Base-by-base conservation (phyloP, 2,888 invertebrate species). In the Aphidoletes aphidimyza region DNA sequence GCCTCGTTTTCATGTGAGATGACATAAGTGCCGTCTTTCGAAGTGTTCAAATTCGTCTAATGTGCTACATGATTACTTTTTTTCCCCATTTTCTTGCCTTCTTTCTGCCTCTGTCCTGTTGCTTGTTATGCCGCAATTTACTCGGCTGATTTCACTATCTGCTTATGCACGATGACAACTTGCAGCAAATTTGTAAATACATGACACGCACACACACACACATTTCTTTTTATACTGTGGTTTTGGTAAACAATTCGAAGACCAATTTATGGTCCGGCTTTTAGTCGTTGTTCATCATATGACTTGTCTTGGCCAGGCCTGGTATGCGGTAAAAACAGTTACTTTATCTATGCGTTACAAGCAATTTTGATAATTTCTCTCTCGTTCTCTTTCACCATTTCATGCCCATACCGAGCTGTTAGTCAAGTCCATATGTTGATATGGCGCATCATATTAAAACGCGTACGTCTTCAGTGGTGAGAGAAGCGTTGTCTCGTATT, bases 31-130 rank as follows among this genome's bases (percentile, higher is more conserved):
- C 54, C 22, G 54, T 54, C 54, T n/a, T 54, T 54, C 54, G 9
- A 54, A 54, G 54, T 54, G 54, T 54, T 54, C 22, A 54, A 54
- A 54, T 22, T 54, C 54, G 14, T 54, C 54, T 54, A 54, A 54
- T 54, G 54, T 54, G 54, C 54, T 54, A 22, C 54, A 54, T 22
- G n/a, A 54, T 54, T 54, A 54, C 54, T 1, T 22, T 22, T 54
- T 54, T 54, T 54, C 17, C 54, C 9, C 54, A 22, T 54, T 14
- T 22, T 22, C 54, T 22, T 22, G 5, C 39, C 39, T 47, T 19
- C 19, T 17, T 47, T 19, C 19, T 19, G 14, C 2, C 47, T 47
- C 6, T 2, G 47, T 2, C 17, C 9, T 19, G 19, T 47, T 47
- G 14, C 54, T 22, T 54, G 54, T 54, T n/a, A 22, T 54, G 54